Conservation (phyloP, 2,888 invertebrate species). For the Eilema griseolum region DNA sequence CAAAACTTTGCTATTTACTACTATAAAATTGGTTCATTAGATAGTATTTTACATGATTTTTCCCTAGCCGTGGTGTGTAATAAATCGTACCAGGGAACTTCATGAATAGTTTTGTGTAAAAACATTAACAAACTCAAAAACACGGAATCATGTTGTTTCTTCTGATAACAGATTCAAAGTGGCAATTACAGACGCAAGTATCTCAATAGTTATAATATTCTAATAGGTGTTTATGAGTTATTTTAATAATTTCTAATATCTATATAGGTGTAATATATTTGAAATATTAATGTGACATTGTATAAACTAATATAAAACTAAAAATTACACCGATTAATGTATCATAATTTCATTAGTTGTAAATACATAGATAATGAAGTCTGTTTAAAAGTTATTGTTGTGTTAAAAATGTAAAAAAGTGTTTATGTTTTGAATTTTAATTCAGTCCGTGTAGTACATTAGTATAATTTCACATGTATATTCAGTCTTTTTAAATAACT, state of each 20-base stretch:
- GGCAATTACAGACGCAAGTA: not conserved
- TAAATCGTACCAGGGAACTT: not conserved
- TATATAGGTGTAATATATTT: not conserved
- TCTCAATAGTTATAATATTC: conserved; percentile 1
- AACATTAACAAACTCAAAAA: not conserved
- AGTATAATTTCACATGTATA: not conserved
- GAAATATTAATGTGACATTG: conserved; percentile 1
- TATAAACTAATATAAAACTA: conserved; percentile 5
- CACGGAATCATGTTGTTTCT: not conserved
- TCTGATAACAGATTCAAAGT: not conserved
- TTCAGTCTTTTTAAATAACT: not conserved
- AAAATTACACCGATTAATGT: not conserved
- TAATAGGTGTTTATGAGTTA: not conserved
- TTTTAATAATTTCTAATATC: not conserved
- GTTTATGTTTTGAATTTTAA: conserved; percentile 6
- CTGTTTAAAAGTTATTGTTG: not conserved
- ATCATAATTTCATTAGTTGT: not conserved
- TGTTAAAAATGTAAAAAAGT: conserved; percentile 2
- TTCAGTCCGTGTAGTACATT: conserved; percentile 7
- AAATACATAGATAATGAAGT: not conserved
- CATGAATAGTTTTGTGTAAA: not conserved
- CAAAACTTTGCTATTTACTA: not conserved
- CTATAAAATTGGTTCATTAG: not conserved
- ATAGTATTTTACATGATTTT: not conserved
- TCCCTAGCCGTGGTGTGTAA: not conserved